phyloP scores from a whole-genome alignment of 1,140 invertebrate species.

The Penaeus japonicus region DNA sequence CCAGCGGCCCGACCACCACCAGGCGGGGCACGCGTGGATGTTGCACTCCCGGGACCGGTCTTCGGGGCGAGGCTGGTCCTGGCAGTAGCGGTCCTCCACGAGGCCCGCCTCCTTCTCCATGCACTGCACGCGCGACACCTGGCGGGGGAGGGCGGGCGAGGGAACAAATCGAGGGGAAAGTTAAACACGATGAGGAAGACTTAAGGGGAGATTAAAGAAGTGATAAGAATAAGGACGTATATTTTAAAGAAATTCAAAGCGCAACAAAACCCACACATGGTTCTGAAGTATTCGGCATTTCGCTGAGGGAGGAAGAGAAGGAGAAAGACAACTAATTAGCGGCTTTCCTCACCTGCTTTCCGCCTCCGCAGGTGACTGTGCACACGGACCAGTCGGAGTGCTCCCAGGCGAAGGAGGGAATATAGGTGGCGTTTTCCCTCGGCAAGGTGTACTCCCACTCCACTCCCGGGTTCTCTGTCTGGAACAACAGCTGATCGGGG shows the following conservation, averaged over 20 bases:
- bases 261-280: not conserved
- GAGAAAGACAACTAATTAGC: not conserved
- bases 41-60: slow-evolving; percentile 73
- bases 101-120: slow-evolving; percentile 72
- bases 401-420: slow-evolving; percentile 76
- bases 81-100: slow-evolving; percentile 73
- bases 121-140: slow-evolving; percentile 72
- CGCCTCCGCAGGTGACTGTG: slow-evolving; percentile 79
- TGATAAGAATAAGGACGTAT: not conserved
- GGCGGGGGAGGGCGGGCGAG: slow-evolving; percentile 52
- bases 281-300: not conserved
- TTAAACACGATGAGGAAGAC: not conserved
- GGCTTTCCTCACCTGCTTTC: slow-evolving; percentile 66
- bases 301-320: not conserved
- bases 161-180: not conserved
- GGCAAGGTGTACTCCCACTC: slow-evolving; percentile 84
- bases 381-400: slow-evolving; percentile 81
- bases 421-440: slow-evolving; percentile 70
- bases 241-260: not conserved
- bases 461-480: slow-evolving; percentile 82
- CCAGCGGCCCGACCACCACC: slow-evolving; percentile 76
- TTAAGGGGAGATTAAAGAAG: too few species aligned
- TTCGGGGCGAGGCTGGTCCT: slow-evolving; percentile 69
- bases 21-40: slow-evolving; percentile 75
- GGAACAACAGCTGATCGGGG: slow-evolving; percentile 76